Evolutionary conservation across 2,113 vertebrate genomes (phyloP), one percentile per base, ranked within the genome.

Genomic region (Melanostigma gelatinosum): DNA sequence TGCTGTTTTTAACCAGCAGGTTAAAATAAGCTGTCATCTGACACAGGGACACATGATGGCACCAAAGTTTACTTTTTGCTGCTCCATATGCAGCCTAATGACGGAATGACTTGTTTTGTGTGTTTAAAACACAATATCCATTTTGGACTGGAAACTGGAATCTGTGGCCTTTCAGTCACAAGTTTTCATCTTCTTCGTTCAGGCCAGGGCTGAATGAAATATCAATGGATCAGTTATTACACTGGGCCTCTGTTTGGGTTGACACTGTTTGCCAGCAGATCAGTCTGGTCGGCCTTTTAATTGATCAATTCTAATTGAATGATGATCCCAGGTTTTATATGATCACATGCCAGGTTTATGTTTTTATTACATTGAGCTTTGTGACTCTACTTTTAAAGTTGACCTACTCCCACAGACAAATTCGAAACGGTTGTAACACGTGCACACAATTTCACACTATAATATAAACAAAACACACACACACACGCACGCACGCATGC

Each of bases 141-240:
- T 48, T 50, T 22, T 22, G 8, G 38, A 68, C n/a, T n/a, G n/a
- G n/a, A 36, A 32, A 75, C 50, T 34, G 57, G 24, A 80, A 84
- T 61, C 24, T 38, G 74, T 69, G 73, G 50, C 77, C 57, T 70
- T 68, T 52, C 48, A 82, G 74, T 86, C 89, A 89, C 80, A 54
- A 81, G 85, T 38, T 76, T 58, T 63, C 63, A 24, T 42, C 44
- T 57, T 38, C 66, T 40, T 50, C 67, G 79, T 62, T 70, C 0
- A 29, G 60, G 16, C 72, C 0, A 22, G 54, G 12, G 40, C 75
- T 83, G 42, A 73, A 83, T 75, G 44, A 78, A 65, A 72, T 57
- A 79, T 86, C 84, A 91, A 86, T 76, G 57, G 62, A 64, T 76
- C 79, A 32, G 54, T 89, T 86, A 76, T 84, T 65, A 62, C n/a